Evolutionary conservation across 2,113 vertebrate genomes (phyloP).

Genomic region (Alouatta palliata): DNA sequence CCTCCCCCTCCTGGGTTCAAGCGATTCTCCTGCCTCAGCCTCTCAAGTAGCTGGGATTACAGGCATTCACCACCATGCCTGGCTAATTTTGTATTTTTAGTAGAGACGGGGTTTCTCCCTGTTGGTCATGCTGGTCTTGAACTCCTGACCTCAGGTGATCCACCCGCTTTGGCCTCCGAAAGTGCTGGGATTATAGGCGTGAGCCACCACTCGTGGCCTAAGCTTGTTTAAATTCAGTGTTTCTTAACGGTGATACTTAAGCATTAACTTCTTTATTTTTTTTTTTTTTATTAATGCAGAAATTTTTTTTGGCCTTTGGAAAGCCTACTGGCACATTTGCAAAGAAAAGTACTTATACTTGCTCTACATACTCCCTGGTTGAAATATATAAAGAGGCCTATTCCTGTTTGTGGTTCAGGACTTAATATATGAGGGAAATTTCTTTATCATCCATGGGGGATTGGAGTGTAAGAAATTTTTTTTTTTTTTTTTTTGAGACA

Average conservation of each 20-base stretch:
- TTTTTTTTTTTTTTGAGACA: background rate
- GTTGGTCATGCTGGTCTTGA: too few species aligned
- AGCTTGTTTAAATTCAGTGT: constrained; percentile 1
- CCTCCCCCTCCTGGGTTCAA: too few species aligned
- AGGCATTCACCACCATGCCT: too few species aligned
- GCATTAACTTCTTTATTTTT: background rate
- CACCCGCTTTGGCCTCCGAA: too few species aligned
- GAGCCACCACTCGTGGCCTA: background rate
- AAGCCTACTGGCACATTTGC: background rate
- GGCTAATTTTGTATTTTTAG: too few species aligned
- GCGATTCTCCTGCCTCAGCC: too few species aligned
- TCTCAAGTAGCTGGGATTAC: too few species aligned
- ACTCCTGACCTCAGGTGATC: too few species aligned
- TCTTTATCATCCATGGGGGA: background rate
- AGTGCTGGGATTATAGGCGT: too few species aligned
- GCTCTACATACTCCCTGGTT: background rate
- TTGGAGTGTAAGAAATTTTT: constrained; percentile 42
- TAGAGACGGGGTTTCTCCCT: too few species aligned
- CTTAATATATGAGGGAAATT: constrained; percentile 23
- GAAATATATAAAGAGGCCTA: background rate
- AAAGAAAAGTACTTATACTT: background rate
- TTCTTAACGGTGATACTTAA: constrained; percentile 25
- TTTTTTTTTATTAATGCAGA: constrained; percentile 30
- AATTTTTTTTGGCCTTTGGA: background rate
- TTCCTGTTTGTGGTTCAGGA: background rate